Percentiles rank a stretch among this genome's conserved stretches.
These are phyloP conservation scores for Lota lota DNA, from an alignment of 2,113 vertebrate genomes.

Conservation along the genomic window DNA sequence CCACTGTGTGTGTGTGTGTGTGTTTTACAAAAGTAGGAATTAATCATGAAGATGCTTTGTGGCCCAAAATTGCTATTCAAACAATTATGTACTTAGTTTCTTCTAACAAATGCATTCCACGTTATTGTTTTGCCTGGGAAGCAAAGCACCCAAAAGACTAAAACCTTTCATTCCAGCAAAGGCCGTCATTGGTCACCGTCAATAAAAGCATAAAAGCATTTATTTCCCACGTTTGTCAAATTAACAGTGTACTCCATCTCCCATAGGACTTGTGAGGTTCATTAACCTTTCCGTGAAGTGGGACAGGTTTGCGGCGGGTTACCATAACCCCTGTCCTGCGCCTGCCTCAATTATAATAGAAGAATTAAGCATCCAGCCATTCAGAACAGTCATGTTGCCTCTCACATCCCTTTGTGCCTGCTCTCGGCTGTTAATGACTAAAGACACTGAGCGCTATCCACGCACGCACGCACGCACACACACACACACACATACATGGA, in stretches of 20 bases:
- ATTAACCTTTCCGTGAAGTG: conserved; percentile 82
- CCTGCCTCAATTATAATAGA: conserved; percentile 82
- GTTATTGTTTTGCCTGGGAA: conserved; percentile 77
- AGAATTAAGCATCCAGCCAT: conserved; percentile 80
- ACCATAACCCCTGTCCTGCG: conserved; percentile 79
- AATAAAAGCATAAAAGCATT: conserved; percentile 88
- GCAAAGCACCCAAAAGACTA: conserved; percentile 80
- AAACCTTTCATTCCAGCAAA: conserved; percentile 84
- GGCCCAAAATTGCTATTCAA: conserved; percentile 78
- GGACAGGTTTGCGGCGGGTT: conserved; percentile 78
- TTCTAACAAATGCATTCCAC: conserved; percentile 82
- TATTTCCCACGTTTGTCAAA: conserved; percentile 85
- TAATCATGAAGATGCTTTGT: conserved; percentile 83
- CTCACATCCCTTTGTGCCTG: conserved; percentile 77
- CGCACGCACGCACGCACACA: too few relatives aligned
- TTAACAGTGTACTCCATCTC: conserved; percentile 84
- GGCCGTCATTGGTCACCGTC: conserved; percentile 81
- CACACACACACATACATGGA: conserved; percentile 30
- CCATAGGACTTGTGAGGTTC: conserved; percentile 81
- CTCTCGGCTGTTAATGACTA: conserved; percentile 74
- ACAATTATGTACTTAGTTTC: conserved; percentile 86
- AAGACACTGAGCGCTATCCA: conserved; percentile 63
- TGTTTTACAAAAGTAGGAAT: conserved; percentile 74
- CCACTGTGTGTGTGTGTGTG: conserved; percentile 36
- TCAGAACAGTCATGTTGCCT: conserved; percentile 75